Evolutionary conservation across 2,113 vertebrate species (phyloP).

Genomic region (Corythoichthys intestinalis): DNA sequence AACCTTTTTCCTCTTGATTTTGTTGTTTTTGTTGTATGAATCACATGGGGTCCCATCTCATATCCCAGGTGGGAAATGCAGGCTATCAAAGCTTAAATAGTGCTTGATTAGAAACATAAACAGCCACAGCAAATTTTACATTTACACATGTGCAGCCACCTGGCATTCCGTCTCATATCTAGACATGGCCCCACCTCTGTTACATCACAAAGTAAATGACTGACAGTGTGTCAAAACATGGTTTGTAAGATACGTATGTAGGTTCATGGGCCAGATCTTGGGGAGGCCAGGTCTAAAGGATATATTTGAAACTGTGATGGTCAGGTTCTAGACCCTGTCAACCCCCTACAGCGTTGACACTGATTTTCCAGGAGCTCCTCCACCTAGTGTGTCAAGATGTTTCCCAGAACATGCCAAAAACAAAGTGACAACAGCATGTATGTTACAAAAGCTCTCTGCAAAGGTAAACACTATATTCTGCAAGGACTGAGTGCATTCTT

Average conservation of each 20-base stretch:
- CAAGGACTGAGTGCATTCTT: conserved; percentile 19
- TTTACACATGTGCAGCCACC: conserved; percentile 8
- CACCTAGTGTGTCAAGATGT: conserved; percentile 43
- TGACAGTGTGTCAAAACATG: conserved; percentile 58
- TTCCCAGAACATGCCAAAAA: conserved; percentile 36
- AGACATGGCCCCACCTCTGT: neutral
- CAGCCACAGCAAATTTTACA: conserved; percentile 7
- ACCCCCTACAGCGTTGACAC: conserved; percentile 30
- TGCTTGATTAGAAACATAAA: conserved; percentile 53
- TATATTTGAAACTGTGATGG: conserved; percentile 35
- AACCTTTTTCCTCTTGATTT: conserved; percentile 20
- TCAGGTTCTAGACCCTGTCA: conserved; percentile 19
- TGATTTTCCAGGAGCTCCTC: conserved; percentile 30
- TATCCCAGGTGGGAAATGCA: conserved; percentile 11
- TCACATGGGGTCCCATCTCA: conserved; percentile 27
- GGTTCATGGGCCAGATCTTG: conserved; percentile 25
- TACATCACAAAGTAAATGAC: neutral
- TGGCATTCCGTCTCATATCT: conserved; percentile 11
- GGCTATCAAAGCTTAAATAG: conserved; percentile 1
- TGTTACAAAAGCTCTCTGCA: conserved; percentile 25
- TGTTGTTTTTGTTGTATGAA: conserved; percentile 28
- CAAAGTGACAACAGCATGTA: conserved; percentile 18
- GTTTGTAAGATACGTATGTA: conserved; percentile 12
- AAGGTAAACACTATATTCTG: conserved; percentile 20
- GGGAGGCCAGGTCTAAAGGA: conserved; percentile 28